These are phyloP conservation scores for Bergia puertoricense DNA, from an alignment of 92 coral and sea anemone genomes.

Conservation along the genomic window DNA sequence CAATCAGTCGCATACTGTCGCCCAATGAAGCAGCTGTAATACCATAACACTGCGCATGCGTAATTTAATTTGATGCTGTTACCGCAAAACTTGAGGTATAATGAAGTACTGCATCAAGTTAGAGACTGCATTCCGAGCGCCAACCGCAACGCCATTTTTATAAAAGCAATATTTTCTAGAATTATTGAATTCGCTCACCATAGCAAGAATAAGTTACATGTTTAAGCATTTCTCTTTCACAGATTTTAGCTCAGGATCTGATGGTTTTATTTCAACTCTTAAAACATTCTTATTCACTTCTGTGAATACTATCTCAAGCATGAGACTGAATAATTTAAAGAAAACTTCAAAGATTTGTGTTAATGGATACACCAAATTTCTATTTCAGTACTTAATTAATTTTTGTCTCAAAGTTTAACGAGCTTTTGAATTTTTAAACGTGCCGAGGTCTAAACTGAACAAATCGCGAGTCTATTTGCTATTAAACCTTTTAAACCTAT, in stretches of 20 bases:
- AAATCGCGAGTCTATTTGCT: neutral
- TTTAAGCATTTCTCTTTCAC: neutral
- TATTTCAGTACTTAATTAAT: conserved; percentile 3
- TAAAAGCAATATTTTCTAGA: conserved; percentile 7
- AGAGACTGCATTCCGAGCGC: conserved; percentile 27
- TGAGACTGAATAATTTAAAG: neutral
- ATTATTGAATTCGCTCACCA: neutral
- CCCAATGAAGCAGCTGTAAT: neutral
- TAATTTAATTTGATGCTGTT: neutral
- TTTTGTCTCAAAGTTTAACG: conserved; percentile 30
- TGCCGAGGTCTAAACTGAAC: conserved; percentile 12
- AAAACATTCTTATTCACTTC: neutral
- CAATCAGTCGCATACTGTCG: neutral
- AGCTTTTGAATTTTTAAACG: conserved; percentile 31
- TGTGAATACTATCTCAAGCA: neutral
- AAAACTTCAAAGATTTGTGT: neutral
- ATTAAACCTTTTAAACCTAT: neutral
- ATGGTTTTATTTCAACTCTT: neutral
- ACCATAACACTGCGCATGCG: neutral
- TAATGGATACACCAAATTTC: neutral
- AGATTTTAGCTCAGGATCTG: neutral
- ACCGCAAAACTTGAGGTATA: conserved; percentile 16
- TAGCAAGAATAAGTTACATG: neutral
- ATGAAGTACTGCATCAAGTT: conserved; percentile 19
- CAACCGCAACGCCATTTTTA: conserved; percentile 14